These are phyloP conservation scores for Acanthoscelides obtectus DNA, from an alignment of 2,888 invertebrate genomes.

Conservation along the genomic window DNA sequence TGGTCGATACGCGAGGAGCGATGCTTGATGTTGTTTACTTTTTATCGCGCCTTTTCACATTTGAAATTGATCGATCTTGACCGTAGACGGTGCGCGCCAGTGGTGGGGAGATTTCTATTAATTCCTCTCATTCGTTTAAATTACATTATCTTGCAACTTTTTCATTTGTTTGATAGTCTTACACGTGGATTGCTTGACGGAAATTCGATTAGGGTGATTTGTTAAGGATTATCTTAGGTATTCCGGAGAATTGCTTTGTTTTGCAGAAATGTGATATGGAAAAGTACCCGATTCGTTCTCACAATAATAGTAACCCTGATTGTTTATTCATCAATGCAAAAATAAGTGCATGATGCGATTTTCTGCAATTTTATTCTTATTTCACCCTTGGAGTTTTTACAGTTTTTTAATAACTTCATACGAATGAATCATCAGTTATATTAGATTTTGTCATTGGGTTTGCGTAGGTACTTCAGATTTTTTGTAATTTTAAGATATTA, in stretches of 20 bases:
- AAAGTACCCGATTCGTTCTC: background rate
- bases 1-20: background rate
- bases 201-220: background rate
- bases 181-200: background rate
- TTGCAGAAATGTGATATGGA: background rate
- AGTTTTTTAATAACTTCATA: no score
- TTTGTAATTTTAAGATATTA: no score
- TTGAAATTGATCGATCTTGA: constrained; percentile 37
- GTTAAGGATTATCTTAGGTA: background rate
- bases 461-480: no score
- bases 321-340: background rate
- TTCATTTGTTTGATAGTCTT: constrained; percentile 5
- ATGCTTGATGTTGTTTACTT: constrained; percentile 30
- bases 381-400: no score
- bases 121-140: constrained; percentile 13
- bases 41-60: constrained; percentile 36
- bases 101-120: constrained; percentile 26
- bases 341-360: background rate
- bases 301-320: background rate
- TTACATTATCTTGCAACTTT: constrained; percentile 14
- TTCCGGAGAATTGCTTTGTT: background rate
- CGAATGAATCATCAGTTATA: no score
- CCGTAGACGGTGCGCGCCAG: constrained; percentile 19
- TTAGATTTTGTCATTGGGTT: no score
- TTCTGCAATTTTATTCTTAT: background rate